A percentile compares a stretch with the other conserved stretches of the same genome.
Conservation (phyloP, 2,888 invertebrate genomes). For the Caradrina clavipalpis region DNA sequence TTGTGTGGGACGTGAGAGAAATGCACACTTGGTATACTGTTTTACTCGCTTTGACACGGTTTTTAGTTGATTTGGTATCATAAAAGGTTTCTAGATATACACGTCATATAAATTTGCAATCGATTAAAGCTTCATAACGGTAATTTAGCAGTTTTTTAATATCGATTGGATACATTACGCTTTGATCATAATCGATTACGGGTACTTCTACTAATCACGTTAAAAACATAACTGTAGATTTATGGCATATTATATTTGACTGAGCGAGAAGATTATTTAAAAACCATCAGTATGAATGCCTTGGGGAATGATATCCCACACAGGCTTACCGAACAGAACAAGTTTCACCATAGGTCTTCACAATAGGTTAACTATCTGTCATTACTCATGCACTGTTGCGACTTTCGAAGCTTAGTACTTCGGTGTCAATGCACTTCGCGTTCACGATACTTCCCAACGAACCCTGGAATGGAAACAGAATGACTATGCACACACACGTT, state of each 20-base stretch:
- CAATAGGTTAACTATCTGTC: constrained; percentile 53
- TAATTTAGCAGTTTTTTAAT: constrained; percentile 20
- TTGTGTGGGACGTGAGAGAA: constrained; percentile 52
- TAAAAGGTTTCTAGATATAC: background rate
- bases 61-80: background rate
- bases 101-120: background rate
- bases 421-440: constrained; percentile 53
- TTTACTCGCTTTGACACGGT: constrained; percentile 16
- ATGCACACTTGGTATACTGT: constrained; percentile 26
- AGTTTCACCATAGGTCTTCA: constrained; percentile 41
- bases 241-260: constrained; percentile 20
- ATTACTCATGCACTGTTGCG: constrained; percentile 56
- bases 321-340: constrained; percentile 32
- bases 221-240: constrained; percentile 4
- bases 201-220: constrained; percentile 14
- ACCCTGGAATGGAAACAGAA: constrained; percentile 16
- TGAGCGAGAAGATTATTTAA: constrained; percentile 35
- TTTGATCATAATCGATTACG: constrained; percentile 33
- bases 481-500: background rate
- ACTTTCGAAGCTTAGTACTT: constrained; percentile 55
- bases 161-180: constrained; percentile 1
- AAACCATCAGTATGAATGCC: constrained; percentile 17
- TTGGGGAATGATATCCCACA: constrained; percentile 31
- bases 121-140: constrained; percentile 2
- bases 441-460: constrained; percentile 40